Evolutionary conservation across 2,797 vertebrate genomes (phyloP), one percentile per base, ranked within the genome.

Genomic region (Todus mexicanus): DNA sequence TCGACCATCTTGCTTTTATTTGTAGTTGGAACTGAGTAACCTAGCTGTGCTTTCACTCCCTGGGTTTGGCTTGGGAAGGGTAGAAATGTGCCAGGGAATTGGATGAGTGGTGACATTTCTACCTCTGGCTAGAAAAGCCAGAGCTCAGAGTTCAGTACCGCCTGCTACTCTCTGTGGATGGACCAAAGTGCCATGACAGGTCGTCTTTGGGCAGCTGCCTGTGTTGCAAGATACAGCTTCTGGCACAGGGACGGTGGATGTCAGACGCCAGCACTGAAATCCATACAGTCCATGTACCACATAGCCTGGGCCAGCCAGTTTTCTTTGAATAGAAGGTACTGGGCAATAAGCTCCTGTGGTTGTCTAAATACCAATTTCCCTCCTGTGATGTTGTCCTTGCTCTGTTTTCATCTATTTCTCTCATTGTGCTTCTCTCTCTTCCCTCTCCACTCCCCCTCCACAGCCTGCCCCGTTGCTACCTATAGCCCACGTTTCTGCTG

Each of bases 401-500:
- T 91, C 45, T 87, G 37, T 69, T 92, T 91, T 65, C 64, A 4
- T 61, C n/a, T 0, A 0, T 75, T 89, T 85, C 13, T 29, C 17
- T 80, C 50, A 20, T 51, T 13, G 2, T 8, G 29, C 57, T 70
- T 66, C 37, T 68, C 47, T 89, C 56, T 76, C 66, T 61, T 57
- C 13, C 57, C 31, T 6, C 19, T 77, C 50, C 0, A 3, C 61
- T 53, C 23, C 47, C 5, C 42, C 63, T 74, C 51, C 56, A 9
- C 65, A 69, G 79, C 61, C 80, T 82, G 70, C 45, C 73, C 92
- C 91, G 83, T 59, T 2, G 8, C 56, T 83, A 17, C 84, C 78
- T 61, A 8, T 40, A 94, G 92, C 84, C 85, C 73, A 66, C 83
- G 73, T 92, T 95, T 96, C 85, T 96, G 95, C 94, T 92, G 96